phyloP scores from a whole-genome alignment of 2,888 invertebrate species.

The Strigamia maritima region DNA sequence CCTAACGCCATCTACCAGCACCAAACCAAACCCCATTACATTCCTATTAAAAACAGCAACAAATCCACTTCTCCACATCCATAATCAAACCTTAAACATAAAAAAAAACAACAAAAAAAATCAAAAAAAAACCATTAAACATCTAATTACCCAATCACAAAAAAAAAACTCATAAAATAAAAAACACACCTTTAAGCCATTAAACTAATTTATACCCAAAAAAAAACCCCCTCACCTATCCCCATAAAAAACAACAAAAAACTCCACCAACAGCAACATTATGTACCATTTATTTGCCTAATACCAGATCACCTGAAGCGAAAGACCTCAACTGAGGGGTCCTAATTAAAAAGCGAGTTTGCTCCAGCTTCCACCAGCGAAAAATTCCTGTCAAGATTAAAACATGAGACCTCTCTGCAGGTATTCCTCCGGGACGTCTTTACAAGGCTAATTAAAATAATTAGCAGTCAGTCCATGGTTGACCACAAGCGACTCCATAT shows the following conservation, averaged over 20 bases:
- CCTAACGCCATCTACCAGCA: neutral
- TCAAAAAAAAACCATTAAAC: neutral
- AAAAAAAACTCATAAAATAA: neutral
- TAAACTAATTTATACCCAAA: neutral
- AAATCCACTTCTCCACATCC: neutral
- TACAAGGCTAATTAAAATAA: conserved; percentile 19
- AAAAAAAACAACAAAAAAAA: neutral
- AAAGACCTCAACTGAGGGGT: neutral
- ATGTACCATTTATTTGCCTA: neutral
- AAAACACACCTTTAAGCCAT: neutral
- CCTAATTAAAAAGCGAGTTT: conserved; percentile 19
- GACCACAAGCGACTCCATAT: conserved; percentile 2
- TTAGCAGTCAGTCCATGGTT: conserved; percentile 17
- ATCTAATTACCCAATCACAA: neutral
- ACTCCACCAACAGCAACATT: neutral
- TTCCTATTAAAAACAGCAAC: neutral
- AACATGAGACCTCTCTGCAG: neutral
- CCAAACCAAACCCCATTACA: neutral
- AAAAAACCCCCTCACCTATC: neutral
- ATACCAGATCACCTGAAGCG: neutral
- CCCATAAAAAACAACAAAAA: neutral
- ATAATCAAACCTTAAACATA: neutral
- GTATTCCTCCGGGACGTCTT: conserved; percentile 1
- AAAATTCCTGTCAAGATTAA: conserved; percentile 20
- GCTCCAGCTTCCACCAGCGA: too few relatives aligned